Evolutionary conservation across 2,113 vertebrate species (phyloP).

Genomic region (Tautogolabrus adspersus): DNA sequence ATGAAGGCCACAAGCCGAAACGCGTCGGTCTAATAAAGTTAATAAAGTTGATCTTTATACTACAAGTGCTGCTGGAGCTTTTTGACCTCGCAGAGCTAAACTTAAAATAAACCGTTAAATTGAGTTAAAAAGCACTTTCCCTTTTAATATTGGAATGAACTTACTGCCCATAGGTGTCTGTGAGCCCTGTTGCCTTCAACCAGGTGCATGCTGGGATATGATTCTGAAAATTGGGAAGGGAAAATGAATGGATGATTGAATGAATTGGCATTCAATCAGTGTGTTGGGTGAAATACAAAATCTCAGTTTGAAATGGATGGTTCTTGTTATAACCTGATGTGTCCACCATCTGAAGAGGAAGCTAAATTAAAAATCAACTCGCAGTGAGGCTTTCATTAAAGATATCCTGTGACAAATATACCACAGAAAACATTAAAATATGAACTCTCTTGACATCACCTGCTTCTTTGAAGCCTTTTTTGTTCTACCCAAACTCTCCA

Average conservation of each 20-base stretch:
- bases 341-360: conserved; percentile 9
- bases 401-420: conserved; percentile 22
- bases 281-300: conserved; percentile 27
- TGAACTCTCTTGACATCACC: conserved; percentile 15
- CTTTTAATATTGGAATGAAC: no score
- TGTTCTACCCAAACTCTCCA: conserved; percentile 31
- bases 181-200: not conserved
- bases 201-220: conserved; percentile 15
- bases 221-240: conserved; percentile 28
- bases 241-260: conserved; percentile 49
- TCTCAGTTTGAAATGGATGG: conserved; percentile 40
- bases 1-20: no score
- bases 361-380: conserved; percentile 22
- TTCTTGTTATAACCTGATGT: conserved; percentile 32
- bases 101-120: no score
- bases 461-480: conserved; percentile 36
- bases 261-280: conserved; percentile 46
- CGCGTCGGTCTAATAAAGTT: no score
- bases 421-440: conserved; percentile 3
- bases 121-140: no score
- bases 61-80: no score
- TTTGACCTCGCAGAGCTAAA: no score
- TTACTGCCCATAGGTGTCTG: not conserved
- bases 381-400: conserved; percentile 16
- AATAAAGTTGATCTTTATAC: no score